A percentile compares a stretch with the other conserved stretches of the same genome.
Evolutionary conservation across 2,797 vertebrate genomes (phyloP).

Genomic region (Silurus aristotelis): DNA sequence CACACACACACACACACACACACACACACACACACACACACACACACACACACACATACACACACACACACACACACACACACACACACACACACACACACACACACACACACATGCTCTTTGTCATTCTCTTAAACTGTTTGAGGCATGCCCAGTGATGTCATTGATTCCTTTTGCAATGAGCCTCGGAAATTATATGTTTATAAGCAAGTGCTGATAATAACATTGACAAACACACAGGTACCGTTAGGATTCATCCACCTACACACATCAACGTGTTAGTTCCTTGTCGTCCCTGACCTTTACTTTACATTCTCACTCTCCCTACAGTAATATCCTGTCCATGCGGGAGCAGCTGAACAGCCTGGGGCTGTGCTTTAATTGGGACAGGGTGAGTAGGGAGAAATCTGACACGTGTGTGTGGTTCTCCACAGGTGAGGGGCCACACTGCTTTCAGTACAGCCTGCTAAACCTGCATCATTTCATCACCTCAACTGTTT

Average conservation of each 20-base stretch:
- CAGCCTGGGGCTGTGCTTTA: slow-evolving; percentile 89
- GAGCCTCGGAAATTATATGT: neutral
- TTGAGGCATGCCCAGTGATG: neutral
- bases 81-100: neutral
- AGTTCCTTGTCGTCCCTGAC: neutral
- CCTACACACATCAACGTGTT: slow-evolving; percentile 10
- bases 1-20: neutral
- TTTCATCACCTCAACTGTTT: slow-evolving; percentile 33
- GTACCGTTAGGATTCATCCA: neutral
- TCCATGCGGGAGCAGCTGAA: slow-evolving; percentile 91
- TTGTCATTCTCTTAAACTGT: neutral
- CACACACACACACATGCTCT: neutral
- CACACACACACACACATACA: neutral
- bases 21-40: neutral
- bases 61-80: neutral
- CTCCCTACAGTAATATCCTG: slow-evolving; percentile 84
- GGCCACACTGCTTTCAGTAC: slow-evolving; percentile 30
- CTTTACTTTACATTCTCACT: slow-evolving; percentile 37
- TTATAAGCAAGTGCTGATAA: slow-evolving; percentile 9
- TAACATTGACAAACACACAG: neutral
- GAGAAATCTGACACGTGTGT: neutral
- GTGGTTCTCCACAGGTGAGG: slow-evolving; percentile 16
- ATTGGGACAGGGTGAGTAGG: slow-evolving; percentile 85
- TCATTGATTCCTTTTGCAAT: neutral
- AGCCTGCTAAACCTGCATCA: slow-evolving; percentile 12